phyloP scores from a whole-genome alignment of 1,140 invertebrate genomes.

The Drosophila cardini region DNA sequence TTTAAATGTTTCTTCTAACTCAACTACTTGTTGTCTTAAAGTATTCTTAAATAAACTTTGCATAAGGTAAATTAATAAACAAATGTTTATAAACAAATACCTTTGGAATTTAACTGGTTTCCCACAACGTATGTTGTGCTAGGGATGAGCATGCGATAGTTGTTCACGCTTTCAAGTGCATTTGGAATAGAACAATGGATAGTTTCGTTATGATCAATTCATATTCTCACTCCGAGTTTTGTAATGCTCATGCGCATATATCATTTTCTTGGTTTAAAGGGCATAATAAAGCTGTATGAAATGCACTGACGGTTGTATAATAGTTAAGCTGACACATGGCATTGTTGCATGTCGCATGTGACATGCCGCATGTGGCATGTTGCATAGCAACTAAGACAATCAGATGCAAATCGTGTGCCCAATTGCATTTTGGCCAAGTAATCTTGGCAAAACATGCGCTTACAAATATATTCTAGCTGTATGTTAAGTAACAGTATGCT shows the following conservation, averaged over 20 bases:
- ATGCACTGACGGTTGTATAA: conserved; percentile 13
- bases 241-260: background rate
- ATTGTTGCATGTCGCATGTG: conserved; percentile 16
- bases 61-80: too few species aligned
- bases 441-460: background rate
- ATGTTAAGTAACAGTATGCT: conserved; percentile 18
- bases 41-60: too few species aligned
- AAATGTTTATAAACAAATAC: too few species aligned
- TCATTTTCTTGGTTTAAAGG: conserved; percentile 7
- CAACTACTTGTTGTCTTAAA: too few species aligned
- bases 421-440: conserved; percentile 30
- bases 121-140: too few species aligned
- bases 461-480: background rate
- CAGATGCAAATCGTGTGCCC: conserved; percentile 36
- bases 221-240: background rate
- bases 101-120: too few species aligned
- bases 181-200: background rate
- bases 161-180: background rate
- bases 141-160: conserved; percentile 4
- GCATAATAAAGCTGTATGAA: conserved; percentile 1
- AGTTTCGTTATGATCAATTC: background rate
- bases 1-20: too few species aligned
- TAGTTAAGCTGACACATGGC: conserved; percentile 8
- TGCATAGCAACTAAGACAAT: conserved; percentile 12
- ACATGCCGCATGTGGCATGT: conserved; percentile 13